Conservation (phyloP, 2,113 vertebrate genomes). For the Athene cunicularia region DNA sequence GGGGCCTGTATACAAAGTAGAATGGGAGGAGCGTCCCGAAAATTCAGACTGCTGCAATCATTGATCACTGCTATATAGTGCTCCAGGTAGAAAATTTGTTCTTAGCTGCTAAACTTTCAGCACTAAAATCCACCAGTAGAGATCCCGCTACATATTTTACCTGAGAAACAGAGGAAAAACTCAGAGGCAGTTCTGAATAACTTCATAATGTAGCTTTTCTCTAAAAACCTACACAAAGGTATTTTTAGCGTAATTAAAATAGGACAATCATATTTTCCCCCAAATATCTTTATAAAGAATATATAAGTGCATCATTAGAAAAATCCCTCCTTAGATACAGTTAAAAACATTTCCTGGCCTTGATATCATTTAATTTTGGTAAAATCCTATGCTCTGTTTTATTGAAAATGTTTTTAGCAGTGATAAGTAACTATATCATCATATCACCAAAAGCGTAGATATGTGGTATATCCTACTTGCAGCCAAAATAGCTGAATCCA, state of each 20-base stretch:
- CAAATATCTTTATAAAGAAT: slow-evolving; percentile 77
- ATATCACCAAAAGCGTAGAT: slow-evolving; percentile 41
- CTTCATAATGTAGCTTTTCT: slow-evolving; percentile 12
- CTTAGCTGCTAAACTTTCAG: not conserved
- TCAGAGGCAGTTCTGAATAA: slow-evolving; percentile 45
- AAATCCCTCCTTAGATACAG: slow-evolving; percentile 73
- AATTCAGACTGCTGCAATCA: not conserved
- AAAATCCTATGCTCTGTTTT: slow-evolving; percentile 61
- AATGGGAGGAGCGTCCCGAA: not conserved
- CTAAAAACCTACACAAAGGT: slow-evolving; percentile 61
- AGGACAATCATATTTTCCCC: slow-evolving; percentile 47
- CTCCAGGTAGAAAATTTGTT: not conserved
- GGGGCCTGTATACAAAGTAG: not conserved
- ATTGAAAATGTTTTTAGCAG: slow-evolving; percentile 29
- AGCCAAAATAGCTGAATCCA: slow-evolving; percentile 65
- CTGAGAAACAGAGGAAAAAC: slow-evolving; percentile 67
- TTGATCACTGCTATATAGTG: not conserved
- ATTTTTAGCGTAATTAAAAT: slow-evolving; percentile 57
- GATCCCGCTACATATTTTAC: slow-evolving; percentile 46
- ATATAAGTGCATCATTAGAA: slow-evolving; percentile 77
- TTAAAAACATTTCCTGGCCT: slow-evolving; percentile 67
- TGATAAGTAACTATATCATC: slow-evolving; percentile 57
- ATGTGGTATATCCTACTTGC: slow-evolving; percentile 64
- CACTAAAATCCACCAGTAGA: not conserved
- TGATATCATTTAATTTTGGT: slow-evolving; percentile 60